These are phyloP conservation scores for Megaceryle alcyon DNA, from an alignment of 2,797 vertebrate genomes.

Conservation along the genomic window DNA sequence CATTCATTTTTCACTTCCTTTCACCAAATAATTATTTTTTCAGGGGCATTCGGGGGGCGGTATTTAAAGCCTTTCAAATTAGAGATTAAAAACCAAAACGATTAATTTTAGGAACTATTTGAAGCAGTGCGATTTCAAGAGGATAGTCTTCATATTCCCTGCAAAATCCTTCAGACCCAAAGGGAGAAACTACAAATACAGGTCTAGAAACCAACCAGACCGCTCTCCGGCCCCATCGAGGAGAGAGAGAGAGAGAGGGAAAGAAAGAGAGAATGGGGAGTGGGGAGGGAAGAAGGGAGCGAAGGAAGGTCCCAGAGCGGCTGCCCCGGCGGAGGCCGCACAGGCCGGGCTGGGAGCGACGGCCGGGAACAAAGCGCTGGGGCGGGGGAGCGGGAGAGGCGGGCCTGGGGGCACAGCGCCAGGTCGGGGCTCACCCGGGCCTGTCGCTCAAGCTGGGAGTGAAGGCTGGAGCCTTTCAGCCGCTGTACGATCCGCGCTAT, in stretches of 20 bases:
- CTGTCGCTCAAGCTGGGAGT: constrained; percentile 93
- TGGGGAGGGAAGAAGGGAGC: no score
- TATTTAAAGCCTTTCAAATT: neutral
- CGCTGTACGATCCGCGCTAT: constrained; percentile 91
- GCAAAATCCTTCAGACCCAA: neutral
- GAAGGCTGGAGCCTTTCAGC: constrained; percentile 88
- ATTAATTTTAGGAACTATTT: neutral
- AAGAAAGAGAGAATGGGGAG: no score
- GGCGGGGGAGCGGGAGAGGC: neutral
- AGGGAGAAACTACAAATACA: neutral
- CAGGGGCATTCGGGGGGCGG: no score
- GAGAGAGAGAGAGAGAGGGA: neutral
- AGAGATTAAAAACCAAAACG: neutral
- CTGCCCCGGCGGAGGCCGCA: neutral
- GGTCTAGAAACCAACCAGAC: neutral
- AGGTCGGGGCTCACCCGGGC: constrained; percentile 88
- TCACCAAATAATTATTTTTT: neutral
- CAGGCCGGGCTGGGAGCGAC: neutral
- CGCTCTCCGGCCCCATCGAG: neutral
- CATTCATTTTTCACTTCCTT: constrained; percentile 12
- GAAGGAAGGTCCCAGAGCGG: no score
- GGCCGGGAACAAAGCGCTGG: constrained; percentile 8
- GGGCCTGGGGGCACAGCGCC: neutral
- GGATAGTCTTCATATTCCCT: neutral
- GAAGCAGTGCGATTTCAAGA: neutral